phyloP scores from a whole-genome alignment of 2,888 invertebrate species.

The Ichneumoninae sp. region DNA sequence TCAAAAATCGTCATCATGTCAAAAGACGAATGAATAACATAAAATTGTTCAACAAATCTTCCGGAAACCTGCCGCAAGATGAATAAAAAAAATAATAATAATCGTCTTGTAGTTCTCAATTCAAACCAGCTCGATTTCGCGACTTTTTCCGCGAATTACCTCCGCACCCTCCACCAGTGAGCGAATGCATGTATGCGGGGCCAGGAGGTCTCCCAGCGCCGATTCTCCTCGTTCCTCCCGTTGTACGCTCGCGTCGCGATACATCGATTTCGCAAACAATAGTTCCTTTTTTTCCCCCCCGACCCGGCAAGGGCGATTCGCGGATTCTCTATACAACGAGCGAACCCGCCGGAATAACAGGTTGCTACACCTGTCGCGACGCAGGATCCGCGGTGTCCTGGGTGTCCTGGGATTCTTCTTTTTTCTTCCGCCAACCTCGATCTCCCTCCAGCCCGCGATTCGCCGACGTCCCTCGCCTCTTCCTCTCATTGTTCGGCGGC shows the following conservation, averaged over 20 bases:
- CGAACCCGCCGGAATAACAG: slow-evolving; percentile 65
- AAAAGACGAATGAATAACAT: no score
- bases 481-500: slow-evolving; percentile 47
- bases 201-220: slow-evolving; percentile 5
- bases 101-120: no score
- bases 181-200: slow-evolving; percentile 50
- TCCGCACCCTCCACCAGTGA: slow-evolving; percentile 13
- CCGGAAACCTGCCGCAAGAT: no score
- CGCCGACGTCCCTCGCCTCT: slow-evolving; percentile 45
- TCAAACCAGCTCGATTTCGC: slow-evolving; percentile 31
- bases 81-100: no score
- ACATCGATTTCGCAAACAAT: slow-evolving; percentile 64
- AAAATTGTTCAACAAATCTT: no score
- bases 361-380: slow-evolving; percentile 76
- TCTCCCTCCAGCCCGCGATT: slow-evolving; percentile 21
- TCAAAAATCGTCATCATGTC: no score
- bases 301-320: slow-evolving; percentile 21
- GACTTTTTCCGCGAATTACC: slow-evolving; percentile 73
- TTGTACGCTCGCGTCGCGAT: slow-evolving; percentile 26
- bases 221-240: slow-evolving; percentile 24
- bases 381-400: slow-evolving; percentile 42
- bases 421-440: slow-evolving; percentile 18
- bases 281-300: slow-evolving; percentile 26
- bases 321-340: slow-evolving; percentile 66
- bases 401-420: slow-evolving; percentile 65